Base-by-base conservation (phyloP, 2,888 invertebrate species). In the Hirtodrosophila cameraria region DNA sequence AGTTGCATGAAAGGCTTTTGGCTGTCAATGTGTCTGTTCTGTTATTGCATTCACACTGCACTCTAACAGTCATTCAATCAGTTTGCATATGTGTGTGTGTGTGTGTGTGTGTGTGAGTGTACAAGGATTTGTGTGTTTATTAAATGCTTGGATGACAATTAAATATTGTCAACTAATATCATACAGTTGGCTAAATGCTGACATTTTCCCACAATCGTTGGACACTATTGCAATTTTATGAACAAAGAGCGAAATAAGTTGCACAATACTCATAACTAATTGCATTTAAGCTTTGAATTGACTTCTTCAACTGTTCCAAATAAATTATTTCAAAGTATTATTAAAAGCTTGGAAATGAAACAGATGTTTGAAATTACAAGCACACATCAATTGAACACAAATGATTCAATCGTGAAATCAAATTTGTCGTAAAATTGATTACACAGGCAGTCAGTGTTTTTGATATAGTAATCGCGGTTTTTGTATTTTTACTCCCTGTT, bases 101-200 rank as follows among this genome's bases (percentile, higher is more conserved):
- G 20, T 35, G 6, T 23, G 28, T 28, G 55, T 23, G 13, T 46
- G 27, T 15, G 18, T 35, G 39, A 1, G 20, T 42, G 50, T 20
- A n/a, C 23, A 15, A 20, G 50, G 27, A 58, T 59, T 42, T 49
- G 43, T 54, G 5, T 61, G 61, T 20, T 68, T 60, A 61, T 75
- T 50, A 61, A 75, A 46, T 54, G 54, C 48, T 38, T 53, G 61
- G 20, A 30, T 62, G 50, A 48, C 53, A 66, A 73, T 77, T 62
- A 39, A 41, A 53, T 41, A 31, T 41, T 57, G 50, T 63, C 31
- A 55, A 52, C 75, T 55, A 50, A 68, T 74, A 54, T 13, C 30
- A 61, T 3, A 11, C 45, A 50, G 30, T 39, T 57, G 36, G 27
- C 7, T 30, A 30, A 65, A 42, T 27, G 30, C 45, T 8, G 9